Evolutionary conservation across 2,113 vertebrate genomes (phyloP).

Genomic region (Pipa parva): DNA sequence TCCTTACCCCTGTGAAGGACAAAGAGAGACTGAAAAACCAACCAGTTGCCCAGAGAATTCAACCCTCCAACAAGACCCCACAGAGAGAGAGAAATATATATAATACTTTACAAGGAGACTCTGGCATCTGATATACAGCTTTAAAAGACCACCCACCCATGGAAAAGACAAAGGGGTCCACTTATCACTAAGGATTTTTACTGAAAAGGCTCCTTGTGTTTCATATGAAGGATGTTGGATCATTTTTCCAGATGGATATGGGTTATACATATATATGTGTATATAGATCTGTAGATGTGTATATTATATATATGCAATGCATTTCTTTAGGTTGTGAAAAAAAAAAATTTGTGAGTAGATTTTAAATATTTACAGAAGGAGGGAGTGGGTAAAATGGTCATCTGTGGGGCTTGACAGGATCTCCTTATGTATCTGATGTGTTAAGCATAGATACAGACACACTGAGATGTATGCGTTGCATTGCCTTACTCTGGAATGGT

Average conservation of each 20-base stretch:
- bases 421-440: slow-evolving; percentile 1
- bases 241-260: slow-evolving; percentile 10
- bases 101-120: background rate
- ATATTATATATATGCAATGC: too few relatives aligned
- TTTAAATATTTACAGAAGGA: slow-evolving; percentile 26
- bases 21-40: background rate
- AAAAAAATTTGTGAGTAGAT: slow-evolving; percentile 12
- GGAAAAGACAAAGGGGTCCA: background rate
- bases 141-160: background rate
- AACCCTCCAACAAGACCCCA: background rate
- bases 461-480: slow-evolving; percentile 13
- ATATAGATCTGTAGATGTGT: too few relatives aligned
- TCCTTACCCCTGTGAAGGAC: background rate
- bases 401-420: background rate
- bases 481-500: slow-evolving; percentile 20
- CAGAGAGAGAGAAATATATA: background rate
- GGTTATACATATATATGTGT: slow-evolving; percentile 13
- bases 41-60: background rate
- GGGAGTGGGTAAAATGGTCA: slow-evolving; percentile 3
- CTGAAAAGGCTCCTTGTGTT: background rate
- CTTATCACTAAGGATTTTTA: background rate
- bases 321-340: background rate
- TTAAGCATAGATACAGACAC: background rate
- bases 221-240: slow-evolving; percentile 12
- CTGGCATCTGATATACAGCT: background rate